Base-by-base conservation (phyloP, 2,113 vertebrate species). In the Forbesichthys papilliferus region DNA sequence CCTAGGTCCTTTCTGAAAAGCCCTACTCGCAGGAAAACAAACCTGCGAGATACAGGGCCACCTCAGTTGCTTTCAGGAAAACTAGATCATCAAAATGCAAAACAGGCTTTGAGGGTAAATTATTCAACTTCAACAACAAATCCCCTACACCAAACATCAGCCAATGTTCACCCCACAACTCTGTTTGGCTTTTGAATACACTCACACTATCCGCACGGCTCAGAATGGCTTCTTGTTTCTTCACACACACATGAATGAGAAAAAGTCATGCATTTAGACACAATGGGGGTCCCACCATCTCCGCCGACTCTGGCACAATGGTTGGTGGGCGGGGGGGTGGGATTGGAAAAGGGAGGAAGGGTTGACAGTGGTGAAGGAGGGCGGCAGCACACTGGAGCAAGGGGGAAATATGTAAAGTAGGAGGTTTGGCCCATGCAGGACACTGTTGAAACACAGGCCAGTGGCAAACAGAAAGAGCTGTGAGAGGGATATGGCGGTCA, bases 61-160 rank as follows among this genome's bases (percentile, higher is more conserved):
- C 71, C 83, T 80, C 80, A 82, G 85, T 90, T 77, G 69, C 66
- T 86, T 89, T 82, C 76, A 86, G 69, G 75, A 13, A 63, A 86
- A 80, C 48, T 59, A 73, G 85, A 88, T 87, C 88, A 91, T 93
- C 87, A 91, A 91, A 92, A 92, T 92, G 89, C 89, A 91, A 92
- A 92, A 87, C 79, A 90, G 87, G 62, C 80, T 84, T 82, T 86
- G 74, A 85, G 78, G 64, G 81, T 78, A 84, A 87, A 86, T 85
- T 76, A 85, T 73, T 69, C 36, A 61, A 78, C 65, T 81, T 74
- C 74, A 84, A 74, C 83, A 80, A 81, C 80, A 91, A 89, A 85
- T 87, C 86, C 82, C 79, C 74, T 74, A 79, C 69, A 79, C 77
- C 83, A 77, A 82, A 84, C 88, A 88, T 91, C 91, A 91, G 91